Base-by-base conservation (phyloP, 2,113 vertebrate species). In the Cyphomyrus plagiostoma region DNA sequence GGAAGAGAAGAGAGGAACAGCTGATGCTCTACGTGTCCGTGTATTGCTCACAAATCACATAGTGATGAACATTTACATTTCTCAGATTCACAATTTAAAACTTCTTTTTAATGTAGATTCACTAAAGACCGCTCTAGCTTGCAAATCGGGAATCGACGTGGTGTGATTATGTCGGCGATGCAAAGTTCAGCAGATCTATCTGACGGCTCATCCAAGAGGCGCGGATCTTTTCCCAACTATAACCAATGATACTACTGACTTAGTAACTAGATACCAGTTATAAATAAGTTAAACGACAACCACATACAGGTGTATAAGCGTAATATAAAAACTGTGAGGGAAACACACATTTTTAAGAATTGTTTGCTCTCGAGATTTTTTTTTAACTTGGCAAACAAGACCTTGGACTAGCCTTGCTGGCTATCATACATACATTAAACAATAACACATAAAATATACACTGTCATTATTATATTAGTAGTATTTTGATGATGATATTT, bases 321-420 rank as follows among this genome's bases (percentile, higher is more conserved):
- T 48, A 84, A 19, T 46, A 84, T 48, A 21, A 23, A 21, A 21
- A 84, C 21, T 84, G 8, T 84, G 1, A 46, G 17, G 45, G 19
- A 45, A 9, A 30, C 6, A 42, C 15, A 13, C 74, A 7, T 80
- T 42, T 80, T 80, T 8, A 80, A 80, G 10, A 30, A 19, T 42
- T 39, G 13, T 77, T 17, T 83, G 42, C 42, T 35, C 35, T 84
- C 15, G 82, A 46, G 39, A 7, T 83, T 48, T 83, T 84, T 46
- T 48, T 84, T 48, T 48, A 84, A 84, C 82, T 84, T 84, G 45
- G 82, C 82, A 45, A 84, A 84, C 45, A 84, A 84, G 80, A 83
- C 6, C 21, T 39, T 48, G 2, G 8, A 84, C 42, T 42, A 42
- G 74, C 15, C 35, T 84, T n/a, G 45, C 23, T 48, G 45, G 45